Percentiles rank a stretch among this genome's conserved stretches.
These are phyloP conservation scores for Carassius carassius DNA, from an alignment of 2,113 vertebrate genomes.

Conservation along the genomic window DNA sequence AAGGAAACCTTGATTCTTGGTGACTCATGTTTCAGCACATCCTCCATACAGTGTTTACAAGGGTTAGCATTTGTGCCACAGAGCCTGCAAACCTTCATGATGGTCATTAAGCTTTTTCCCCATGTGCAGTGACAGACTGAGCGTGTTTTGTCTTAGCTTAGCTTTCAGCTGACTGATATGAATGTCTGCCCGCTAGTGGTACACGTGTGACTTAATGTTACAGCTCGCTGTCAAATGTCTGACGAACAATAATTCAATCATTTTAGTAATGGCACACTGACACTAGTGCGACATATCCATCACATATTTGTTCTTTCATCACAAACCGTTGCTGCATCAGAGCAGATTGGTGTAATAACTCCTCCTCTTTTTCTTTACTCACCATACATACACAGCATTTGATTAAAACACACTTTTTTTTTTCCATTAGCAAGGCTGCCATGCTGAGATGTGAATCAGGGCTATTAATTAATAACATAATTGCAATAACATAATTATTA, in stretches of 20 bases:
- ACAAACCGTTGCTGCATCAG: neutral
- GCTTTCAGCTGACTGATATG: slow-evolving; percentile 14
- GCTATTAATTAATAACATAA: slow-evolving; percentile 41
- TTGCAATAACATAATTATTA: no score
- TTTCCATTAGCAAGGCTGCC: neutral
- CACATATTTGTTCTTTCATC: slow-evolving; percentile 12
- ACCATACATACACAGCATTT: neutral
- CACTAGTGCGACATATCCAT: neutral
- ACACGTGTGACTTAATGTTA: slow-evolving; percentile 31
- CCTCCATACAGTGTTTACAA: neutral
- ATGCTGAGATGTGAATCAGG: slow-evolving; percentile 36
- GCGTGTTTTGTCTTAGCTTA: slow-evolving; percentile 19
- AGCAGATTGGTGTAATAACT: neutral
- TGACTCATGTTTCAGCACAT: slow-evolving; percentile 4
- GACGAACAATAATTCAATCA: slow-evolving; percentile 9
- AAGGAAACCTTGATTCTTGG: neutral
- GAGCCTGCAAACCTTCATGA: neutral
- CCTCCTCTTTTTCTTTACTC: neutral
- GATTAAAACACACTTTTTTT: slow-evolving; percentile 45
- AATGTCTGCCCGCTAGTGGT: slow-evolving; percentile 7
- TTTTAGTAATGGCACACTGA: slow-evolving; percentile 17
- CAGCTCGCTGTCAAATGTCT: slow-evolving; percentile 21
- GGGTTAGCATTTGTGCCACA: neutral
- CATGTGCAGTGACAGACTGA: slow-evolving; percentile 17
- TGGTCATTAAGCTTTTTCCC: slow-evolving; percentile 18